Base-by-base conservation (phyloP, 2,797 vertebrate genomes). In the Cynopterus sphinx region DNA sequence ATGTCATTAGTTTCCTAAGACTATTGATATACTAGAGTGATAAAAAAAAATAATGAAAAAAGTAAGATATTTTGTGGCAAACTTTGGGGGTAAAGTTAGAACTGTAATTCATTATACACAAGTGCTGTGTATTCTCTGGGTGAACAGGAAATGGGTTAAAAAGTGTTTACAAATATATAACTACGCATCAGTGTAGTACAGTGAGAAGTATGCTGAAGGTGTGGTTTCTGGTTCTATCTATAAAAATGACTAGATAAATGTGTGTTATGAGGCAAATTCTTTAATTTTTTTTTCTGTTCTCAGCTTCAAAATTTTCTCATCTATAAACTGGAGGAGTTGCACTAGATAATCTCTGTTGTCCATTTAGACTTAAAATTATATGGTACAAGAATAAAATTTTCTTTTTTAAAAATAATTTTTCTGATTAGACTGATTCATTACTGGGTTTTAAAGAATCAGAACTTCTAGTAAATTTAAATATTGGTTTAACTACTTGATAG, bases 381-480 rank as follows among this genome's bases (percentile, higher is more conserved):
- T 82, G 43, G 59, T 19, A 92, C 49, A 87, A 90, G 13, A 81
- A 74, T 53, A 46, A 59, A 16, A 83, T 67, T 57, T 51, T 26
- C 2, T 67, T 43, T 89, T 61, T 91, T 68, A 83, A 91, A 28
- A 90, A 78, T 61, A 59, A 55, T 41, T 92, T 87, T 87, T 81
- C 26, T 92, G 49, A 90, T 77, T 73, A 75, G 90, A 95, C 75
- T 79, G 46, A 87, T 61, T 55, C 57, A 71, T 21, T 70, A 39
- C 22, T 46, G 6, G 39, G 21, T 41, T 94, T 94, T 75, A 70
- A 85, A 93, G 92, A 87, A 79, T 51, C 89, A 81, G 53, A 94
- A 92, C 6, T 79, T 91, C 26, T 75, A 19, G 8, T 63, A 1
- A 12, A 94, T 53, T 97, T 95, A 84, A 93, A 71, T 91, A 90